Base-by-base conservation (phyloP, 2,797 vertebrate genomes). In the Acestrorhynchus altus region DNA sequence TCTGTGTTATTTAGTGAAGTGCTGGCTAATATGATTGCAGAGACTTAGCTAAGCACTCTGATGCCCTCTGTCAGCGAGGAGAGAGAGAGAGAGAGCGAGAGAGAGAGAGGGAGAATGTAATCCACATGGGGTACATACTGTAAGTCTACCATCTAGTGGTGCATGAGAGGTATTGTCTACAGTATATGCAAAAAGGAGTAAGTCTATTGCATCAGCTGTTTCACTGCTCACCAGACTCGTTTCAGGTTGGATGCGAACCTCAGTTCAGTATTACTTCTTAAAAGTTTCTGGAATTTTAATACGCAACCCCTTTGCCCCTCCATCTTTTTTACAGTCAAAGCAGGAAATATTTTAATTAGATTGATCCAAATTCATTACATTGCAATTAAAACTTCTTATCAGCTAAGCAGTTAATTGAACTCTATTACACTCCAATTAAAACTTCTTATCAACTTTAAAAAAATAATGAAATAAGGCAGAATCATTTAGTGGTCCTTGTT, bases 1-100 rank as follows among this genome's bases (percentile, higher is more conserved):
- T 90, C 88, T 90, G 81, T 87, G 89, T 93, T 92, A 93, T 92
- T 92, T 91, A 90, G 85, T 92, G 89, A 92, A 93, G 92, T 93
- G 93, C 91, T 92, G 85, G 88, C 89, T 92, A 91, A 94, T 90
- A 86, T 90, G 87, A 93, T 94, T 92, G 91, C 81, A 83, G 89
- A 88, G 87, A 89, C 87, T 87, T 83, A 66, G 85, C 82, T 88
- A 84, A 72, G 86, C 81, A 76, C 84, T 73, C 78, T 59, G 68
- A 76, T 80, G 63, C 20, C 76, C 76, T 77, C 73, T 77, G 82
- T 85, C 86, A 86, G 80, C 28, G 78, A 57, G 35, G 54, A 78
- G 64, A 42, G 77, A 79, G 77, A 65, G 51, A 42, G 44, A 72
- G 67, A 72, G 56, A 67, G 59, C 61, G 73, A 68, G 66, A 63